Evolutionary conservation across 1,140 invertebrate species (phyloP), one percentile per base, ranked within the genome.

Genomic region (Drosophila baimaii): DNA sequence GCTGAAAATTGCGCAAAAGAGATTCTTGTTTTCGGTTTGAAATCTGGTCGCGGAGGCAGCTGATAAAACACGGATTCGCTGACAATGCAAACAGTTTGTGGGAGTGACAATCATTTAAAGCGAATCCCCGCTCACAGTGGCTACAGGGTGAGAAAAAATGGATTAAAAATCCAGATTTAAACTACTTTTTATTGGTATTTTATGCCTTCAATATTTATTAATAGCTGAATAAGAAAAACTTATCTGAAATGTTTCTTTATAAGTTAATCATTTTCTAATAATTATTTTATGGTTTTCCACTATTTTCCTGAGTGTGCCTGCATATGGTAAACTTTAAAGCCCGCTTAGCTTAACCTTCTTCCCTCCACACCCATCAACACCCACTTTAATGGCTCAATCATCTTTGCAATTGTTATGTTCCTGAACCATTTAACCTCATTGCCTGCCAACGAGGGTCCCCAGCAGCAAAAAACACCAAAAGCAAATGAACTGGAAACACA

Each of bases 401-500:
- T 61, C 51, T 62, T 54, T 59, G 68, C 79, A 73, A 77, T 81
- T 81, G 52, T 59, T 62, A 68, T 68, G 62, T 56, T 46, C 27
- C 37, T 51, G 35, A 73, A 49, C 70, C 44, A 68, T 63, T 35
- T 78, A 81, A 58, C 49, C 37, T 55, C 13, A 63, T 76, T 47
- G 59, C 33, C 54, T 31, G 21, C 41, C 3, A 68, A 68, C 33
- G 58, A 57, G 49, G 35, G 25, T n/a, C 21, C 43, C 12, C 46
- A 31, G 21, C 59, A 41, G 35, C 39, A 21, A 52, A 51, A 51
- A 31, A 19, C 23, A 25, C 3, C 39, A 41, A 44, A 15, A 39
- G 3, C 54, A 64, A 84, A 85, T 84, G 44, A 85, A 66, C 57
- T 85, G 81, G 73, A 84, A 84, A 83, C 57, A 76, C 61, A 75